Base-by-base conservation (phyloP, 2,797 vertebrate species). In the Fratercula arctica region DNA sequence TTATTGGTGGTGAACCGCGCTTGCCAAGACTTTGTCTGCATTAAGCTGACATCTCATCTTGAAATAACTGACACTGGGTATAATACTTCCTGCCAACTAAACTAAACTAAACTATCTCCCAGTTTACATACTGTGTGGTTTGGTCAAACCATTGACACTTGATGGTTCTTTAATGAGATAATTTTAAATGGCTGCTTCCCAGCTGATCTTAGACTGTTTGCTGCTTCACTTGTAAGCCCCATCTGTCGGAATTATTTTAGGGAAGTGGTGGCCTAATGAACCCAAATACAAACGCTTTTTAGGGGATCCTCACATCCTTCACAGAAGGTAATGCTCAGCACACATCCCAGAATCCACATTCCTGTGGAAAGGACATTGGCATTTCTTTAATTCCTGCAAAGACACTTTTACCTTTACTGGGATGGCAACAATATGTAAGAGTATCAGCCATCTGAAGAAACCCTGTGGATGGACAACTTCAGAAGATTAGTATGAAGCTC, bases 11-110 rank as follows among this genome's bases (percentile, higher is more conserved):
- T 67, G 54, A 31, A 31, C 20, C 4, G 2, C 3, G 1, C 56
- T 57, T 37, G 26, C 35, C 48, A 13, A 28, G 67, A 26, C 57
- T 53, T 84, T n/a, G 26, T 56, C 16, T 81, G 41, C 41, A 8
- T 60, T 53, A 61, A 33, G 48, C 19, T 89, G 56, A 4, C 16
- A 3, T 29, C 33, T 77, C 56, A 37, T n/a, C 25, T 48, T 25
- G 19, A 57, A 76, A 21, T 72, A 69, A 48, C 56, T 84, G n/a
- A 45, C 0, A 0, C 5, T 20, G 11, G 31, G 11, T 77, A 5
- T 86, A 51, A 45, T 43, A 17, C 1, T 53, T 88, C 48, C 50
- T 86, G 37, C 31, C 39, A 46, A 3, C 35, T 57, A 43, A 70
- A 79, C 35, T 57, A 43, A 70, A 79, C n/a, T 39, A 20, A 67